Evolutionary conservation across 1,140 invertebrate species (phyloP).

Genomic region (Scylla paramamosain): DNA sequence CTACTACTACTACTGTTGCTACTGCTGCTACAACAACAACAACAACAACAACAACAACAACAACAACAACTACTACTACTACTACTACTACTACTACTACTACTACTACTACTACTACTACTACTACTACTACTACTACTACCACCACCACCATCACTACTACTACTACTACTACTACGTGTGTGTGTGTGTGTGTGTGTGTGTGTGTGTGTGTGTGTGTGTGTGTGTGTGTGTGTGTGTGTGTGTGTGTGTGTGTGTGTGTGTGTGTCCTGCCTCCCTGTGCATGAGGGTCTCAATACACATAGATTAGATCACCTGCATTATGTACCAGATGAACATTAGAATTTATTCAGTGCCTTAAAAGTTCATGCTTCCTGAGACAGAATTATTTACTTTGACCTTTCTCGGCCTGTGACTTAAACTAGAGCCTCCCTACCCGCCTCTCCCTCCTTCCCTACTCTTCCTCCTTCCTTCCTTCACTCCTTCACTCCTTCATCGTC

Average conservation of each 20-base stretch:
- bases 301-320: no score
- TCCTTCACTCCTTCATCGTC: not conserved
- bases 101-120: no score
- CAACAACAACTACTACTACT: no score
- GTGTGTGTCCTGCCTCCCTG: no score
- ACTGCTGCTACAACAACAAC: no score
- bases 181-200: not conserved
- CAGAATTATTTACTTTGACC: not conserved
- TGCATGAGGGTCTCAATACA: no score
- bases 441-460: not conserved
- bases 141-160: not conserved
- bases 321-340: not conserved
- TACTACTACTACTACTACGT: not conserved
- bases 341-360: not conserved
- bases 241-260: not conserved
- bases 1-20: no score
- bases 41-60: not conserved
- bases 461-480: not conserved
- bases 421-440: not conserved
- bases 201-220: not conserved
- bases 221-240: constrained; percentile 17
- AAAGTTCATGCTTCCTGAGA: constrained; percentile 6
- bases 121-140: no score
- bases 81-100: no score
- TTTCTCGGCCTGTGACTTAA: not conserved